These are phyloP conservation scores for Andrena bicolor DNA, from an alignment of 2,888 invertebrate genomes.

Conservation along the genomic window DNA sequence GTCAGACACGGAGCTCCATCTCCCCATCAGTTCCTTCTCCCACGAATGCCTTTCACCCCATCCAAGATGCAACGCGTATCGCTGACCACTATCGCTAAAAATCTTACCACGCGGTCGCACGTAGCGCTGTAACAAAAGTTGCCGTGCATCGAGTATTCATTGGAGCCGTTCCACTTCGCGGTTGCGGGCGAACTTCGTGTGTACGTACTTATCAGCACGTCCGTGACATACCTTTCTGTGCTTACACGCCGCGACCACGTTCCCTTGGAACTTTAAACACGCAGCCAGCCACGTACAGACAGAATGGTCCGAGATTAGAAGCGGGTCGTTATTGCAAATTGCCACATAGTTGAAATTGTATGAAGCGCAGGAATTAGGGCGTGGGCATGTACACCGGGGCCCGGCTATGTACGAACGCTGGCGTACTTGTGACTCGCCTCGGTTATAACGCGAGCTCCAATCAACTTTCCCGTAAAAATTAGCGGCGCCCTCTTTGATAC, in stretches of 20 bases:
- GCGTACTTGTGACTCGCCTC: neutral
- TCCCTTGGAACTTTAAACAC: slow-evolving; percentile 59
- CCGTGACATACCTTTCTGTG: slow-evolving; percentile 59
- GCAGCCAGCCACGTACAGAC: slow-evolving; percentile 55
- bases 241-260: slow-evolving; percentile 46
- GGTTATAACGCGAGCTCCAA: slow-evolving; percentile 3
- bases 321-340: slow-evolving; percentile 66
- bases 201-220: slow-evolving; percentile 60
- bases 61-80: neutral
- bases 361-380: slow-evolving; percentile 45
- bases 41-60: too few relatives aligned
- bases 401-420: neutral
- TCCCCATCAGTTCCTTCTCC: too few relatives aligned
- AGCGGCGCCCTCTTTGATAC: neutral
- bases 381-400: neutral
- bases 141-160: slow-evolving; percentile 47
- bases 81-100: neutral
- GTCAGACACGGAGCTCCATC: too few relatives aligned
- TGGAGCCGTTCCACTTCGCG: slow-evolving; percentile 27
- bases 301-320: slow-evolving; percentile 69
- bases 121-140: slow-evolving; percentile 36
- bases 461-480: slow-evolving; percentile 25
- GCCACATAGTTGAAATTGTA: slow-evolving; percentile 70
- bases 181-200: slow-evolving; percentile 35
- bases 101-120: neutral